Percentiles rank a stretch among this genome's conserved stretches.
These are phyloP conservation scores for Umimayanthus chanpuru DNA, from an alignment of 92 coral and sea anemone genomes.

Conservation along the genomic window DNA sequence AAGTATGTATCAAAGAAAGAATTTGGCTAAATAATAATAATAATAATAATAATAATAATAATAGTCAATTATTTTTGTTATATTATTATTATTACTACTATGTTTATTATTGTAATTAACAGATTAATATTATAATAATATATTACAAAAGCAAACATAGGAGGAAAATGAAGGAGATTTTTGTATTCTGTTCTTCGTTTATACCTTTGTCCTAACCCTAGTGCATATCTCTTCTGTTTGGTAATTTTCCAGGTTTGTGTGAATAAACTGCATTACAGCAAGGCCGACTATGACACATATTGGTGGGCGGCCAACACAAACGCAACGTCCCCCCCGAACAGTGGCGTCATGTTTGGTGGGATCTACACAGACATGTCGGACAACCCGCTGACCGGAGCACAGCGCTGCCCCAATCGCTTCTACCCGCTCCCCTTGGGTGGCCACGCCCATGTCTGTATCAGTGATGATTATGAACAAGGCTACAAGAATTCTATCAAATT, in stretches of 20 bases:
- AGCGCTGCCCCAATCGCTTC: slow-evolving; percentile 79
- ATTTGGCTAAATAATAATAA: too few species aligned
- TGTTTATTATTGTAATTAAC: too few species aligned
- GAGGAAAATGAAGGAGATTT: too few species aligned
- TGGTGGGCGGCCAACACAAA: slow-evolving; percentile 82
- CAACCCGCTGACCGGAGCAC: slow-evolving; percentile 78
- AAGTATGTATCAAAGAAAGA: too few species aligned
- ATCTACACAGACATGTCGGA: slow-evolving; percentile 68
- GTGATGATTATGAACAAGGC: slow-evolving; percentile 87
- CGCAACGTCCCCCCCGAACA: slow-evolving; percentile 35
- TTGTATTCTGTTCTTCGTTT: too few species aligned
- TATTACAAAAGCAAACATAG: too few species aligned
- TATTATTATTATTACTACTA: too few species aligned
- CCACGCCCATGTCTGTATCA: slow-evolving; percentile 77
- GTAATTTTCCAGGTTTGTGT: slow-evolving; percentile 41
- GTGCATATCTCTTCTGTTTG: background rate
- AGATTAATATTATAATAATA: too few species aligned
- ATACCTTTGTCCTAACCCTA: background rate
- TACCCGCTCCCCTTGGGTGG: slow-evolving; percentile 80
- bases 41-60: too few species aligned
- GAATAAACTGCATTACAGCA: slow-evolving; percentile 66
- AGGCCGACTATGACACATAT: slow-evolving; percentile 67
- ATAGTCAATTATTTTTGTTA: too few species aligned
- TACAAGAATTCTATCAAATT: slow-evolving; percentile 67
- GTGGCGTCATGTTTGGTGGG: slow-evolving; percentile 81